Percentiles rank a stretch among this genome's conserved stretches.
Evolutionary conservation across 2,888 invertebrate genomes (phyloP).

Genomic region (Diarsia rubi): DNA sequence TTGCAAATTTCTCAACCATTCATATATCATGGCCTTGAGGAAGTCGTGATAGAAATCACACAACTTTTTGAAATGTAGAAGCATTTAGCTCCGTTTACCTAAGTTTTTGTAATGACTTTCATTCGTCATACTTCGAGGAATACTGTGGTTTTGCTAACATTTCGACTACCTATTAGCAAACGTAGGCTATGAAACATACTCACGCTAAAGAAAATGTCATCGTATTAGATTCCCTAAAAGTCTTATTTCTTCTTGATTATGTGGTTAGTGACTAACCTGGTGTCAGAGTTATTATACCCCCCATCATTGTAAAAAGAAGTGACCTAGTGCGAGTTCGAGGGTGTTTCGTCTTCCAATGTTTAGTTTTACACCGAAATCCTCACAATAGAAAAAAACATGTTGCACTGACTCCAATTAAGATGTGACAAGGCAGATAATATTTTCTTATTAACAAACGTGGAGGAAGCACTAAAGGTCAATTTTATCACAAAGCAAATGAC

Average conservation of each 20-base stretch:
- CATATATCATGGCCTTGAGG: slow-evolving; percentile 34
- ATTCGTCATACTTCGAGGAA: background rate
- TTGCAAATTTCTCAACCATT: slow-evolving; percentile 22
- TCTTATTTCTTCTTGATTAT: too few species aligned
- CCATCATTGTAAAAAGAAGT: background rate
- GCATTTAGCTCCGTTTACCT: slow-evolving; percentile 7
- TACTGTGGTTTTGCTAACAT: background rate
- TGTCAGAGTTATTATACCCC: too few species aligned
- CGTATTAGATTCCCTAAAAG: background rate
- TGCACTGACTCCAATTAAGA: background rate
- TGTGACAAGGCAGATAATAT: background rate
- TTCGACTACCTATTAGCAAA: background rate
- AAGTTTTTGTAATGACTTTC: slow-evolving; percentile 12
- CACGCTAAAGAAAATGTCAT: background rate
- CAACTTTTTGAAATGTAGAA: slow-evolving; percentile 11
- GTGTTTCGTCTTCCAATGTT: background rate
- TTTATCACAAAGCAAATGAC: slow-evolving; percentile 1
- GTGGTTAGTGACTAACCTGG: too few species aligned
- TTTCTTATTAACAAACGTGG: background rate
- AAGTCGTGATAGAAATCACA: slow-evolving; percentile 17
- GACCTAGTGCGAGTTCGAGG: background rate
- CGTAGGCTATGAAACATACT: background rate
- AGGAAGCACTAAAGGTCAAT: background rate
- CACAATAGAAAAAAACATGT: background rate
- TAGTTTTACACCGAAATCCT: background rate